Conservation (phyloP, 2,888 invertebrate genomes). For the Cantharis rufa region DNA sequence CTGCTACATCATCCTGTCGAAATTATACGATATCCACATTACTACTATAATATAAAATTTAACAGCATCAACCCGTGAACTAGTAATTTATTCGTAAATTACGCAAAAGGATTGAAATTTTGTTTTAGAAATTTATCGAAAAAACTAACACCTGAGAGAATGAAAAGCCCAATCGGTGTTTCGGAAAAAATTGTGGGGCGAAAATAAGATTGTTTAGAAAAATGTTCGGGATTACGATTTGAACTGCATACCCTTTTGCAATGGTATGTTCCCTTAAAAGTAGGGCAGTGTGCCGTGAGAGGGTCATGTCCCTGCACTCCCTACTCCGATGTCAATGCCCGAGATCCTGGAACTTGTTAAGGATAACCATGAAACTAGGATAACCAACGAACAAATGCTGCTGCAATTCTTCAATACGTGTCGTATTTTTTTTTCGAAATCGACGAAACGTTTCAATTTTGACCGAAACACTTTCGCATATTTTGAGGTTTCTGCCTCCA, state of each 20-base stretch:
- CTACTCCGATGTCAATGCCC: constrained; percentile 45
- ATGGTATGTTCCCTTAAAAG: constrained; percentile 42
- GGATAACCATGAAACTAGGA: constrained; percentile 30
- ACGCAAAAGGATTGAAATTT: not conserved
- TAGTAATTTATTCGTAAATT: not conserved
- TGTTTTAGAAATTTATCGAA: not conserved
- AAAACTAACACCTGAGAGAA: not conserved
- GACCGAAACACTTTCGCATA: not conserved
- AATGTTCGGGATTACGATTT: constrained; percentile 8
- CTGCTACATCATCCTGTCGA: constrained; percentile 32
- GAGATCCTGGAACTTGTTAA: constrained; percentile 30
- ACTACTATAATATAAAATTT: constrained; percentile 2
- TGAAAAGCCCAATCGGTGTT: not conserved
- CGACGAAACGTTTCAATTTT: not conserved
- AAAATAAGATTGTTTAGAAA: not conserved
- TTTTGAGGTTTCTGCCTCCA: not conserved
- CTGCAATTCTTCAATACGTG: constrained; percentile 21
- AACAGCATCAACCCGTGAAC: not conserved
- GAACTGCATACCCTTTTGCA: constrained; percentile 39
- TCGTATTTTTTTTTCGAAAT: not conserved
- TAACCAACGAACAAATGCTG: constrained; percentile 24
- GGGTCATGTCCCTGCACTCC: constrained; percentile 37
- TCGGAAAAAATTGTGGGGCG: not conserved
- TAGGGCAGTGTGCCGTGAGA: constrained; percentile 52
- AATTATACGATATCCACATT: constrained; percentile 8